Base-by-base conservation (phyloP, 2,797 vertebrate species). In the Ficedula albicollis region DNA sequence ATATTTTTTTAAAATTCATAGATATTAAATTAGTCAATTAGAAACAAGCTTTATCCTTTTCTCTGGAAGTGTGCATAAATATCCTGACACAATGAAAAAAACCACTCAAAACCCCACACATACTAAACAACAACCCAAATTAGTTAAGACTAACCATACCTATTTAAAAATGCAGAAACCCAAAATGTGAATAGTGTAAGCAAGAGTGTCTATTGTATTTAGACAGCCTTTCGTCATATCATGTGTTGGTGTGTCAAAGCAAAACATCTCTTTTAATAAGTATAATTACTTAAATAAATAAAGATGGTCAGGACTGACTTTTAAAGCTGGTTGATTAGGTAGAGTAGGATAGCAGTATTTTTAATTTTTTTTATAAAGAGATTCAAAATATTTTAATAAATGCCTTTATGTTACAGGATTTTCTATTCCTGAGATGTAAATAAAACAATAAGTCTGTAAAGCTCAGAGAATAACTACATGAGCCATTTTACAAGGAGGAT, bases 381-480 rank as follows among this genome's bases (percentile, higher is more conserved):
- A 27, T 81, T 80, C 82, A 39, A 86, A 68, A 52, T 60, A 74
- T 60, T 79, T 78, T 62, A 84, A 70, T 70, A 72, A 93, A 88
- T 82, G 32, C 16, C 38, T 77, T 88, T 93, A 39, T 75, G 23
- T 86, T 89, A 87, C 25, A 79, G 84, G 74, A 82, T 91, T 87
- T 83, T 95, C 49, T 91, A 93, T 91, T 95, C 60, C 64, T 62
- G 76, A 86, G 89, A 97, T 0, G 19, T 97, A 97, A 98, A 98
- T 96, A 98, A 97, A 97, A 95, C 91, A 96, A 29, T 93, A 93
- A 89, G 54, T 78, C 66, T 52, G 63, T 55, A 90, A 97, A 96
- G 64, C 70, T 79, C 70, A 94, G 80, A 70, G 93, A 96, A 92
- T 94, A 91, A 87, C 94, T 92, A 73, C 58, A 88, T 92, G 97